Percentiles rank a stretch among this genome's conserved stretches.
These are phyloP conservation scores for Porphyrio hochstetteri DNA, from an alignment of 2,113 vertebrate genomes.

Conservation along the genomic window DNA sequence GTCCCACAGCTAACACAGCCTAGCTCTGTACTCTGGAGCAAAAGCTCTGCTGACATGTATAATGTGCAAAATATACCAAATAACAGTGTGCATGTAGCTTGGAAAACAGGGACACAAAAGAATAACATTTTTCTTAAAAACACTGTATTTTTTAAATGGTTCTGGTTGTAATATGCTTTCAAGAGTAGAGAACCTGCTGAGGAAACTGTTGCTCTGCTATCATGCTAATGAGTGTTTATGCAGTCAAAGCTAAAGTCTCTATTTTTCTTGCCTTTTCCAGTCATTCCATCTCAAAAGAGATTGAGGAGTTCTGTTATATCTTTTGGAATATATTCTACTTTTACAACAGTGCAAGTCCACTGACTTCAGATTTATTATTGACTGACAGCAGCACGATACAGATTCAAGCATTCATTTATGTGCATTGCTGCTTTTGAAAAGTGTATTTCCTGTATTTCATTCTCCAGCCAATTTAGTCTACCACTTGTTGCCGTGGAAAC, in stretches of 20 bases:
- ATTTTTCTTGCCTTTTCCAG: not conserved
- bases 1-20: not conserved
- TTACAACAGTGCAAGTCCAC: not conserved
- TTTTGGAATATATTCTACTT: not conserved
- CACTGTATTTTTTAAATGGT: not conserved
- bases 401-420: not conserved
- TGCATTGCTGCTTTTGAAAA: not conserved
- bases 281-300: not conserved
- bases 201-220: not conserved
- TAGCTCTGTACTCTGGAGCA: not conserved
- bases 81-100: not conserved
- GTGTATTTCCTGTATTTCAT: not conserved
- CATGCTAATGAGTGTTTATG: not conserved
- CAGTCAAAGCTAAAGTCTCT: not conserved
- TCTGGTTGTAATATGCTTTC: not conserved
- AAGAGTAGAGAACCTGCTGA: not conserved
- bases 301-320: not conserved
- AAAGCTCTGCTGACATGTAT: not conserved
- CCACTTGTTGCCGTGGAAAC: constrained; percentile 67
- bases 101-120: not conserved
- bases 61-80: not conserved
- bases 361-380: not conserved
- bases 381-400: not conserved
- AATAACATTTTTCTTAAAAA: not conserved
- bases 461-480: constrained; percentile 18